Evolutionary conservation across 2,797 vertebrate species (phyloP), one percentile per base, ranked within the genome.

Genomic region (Eupleurogrammus muticus): DNA sequence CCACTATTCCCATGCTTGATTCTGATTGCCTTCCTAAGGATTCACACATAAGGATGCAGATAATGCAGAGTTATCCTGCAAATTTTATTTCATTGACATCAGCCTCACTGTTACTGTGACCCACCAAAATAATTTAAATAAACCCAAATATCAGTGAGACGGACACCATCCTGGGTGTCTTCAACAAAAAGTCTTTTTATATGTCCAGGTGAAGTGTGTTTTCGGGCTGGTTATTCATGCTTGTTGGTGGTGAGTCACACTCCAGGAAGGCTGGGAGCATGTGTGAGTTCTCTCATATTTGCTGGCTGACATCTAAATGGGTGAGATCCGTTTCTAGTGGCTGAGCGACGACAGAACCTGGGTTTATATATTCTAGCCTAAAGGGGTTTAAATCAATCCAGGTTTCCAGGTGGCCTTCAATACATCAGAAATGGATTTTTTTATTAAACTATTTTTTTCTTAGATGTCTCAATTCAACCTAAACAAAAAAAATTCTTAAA

Each of bases 181-280:
- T 3, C 44, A 49, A 11, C 52, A 50, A 60, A 58, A 42, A 21
- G 24, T 2, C 16, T 72, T 73, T 62, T 66, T 68, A 46, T 68
- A 46, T 57, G 47, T 50, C 59, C 35, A 65, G 57, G 66, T 82
- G 44, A 64, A 74, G 49, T 76, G 75, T 34, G 34, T 21, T 71
- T 51, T 75, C 68, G 66, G 66, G 64, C 73, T 71, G 76, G 51
- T 73, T 72, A 46, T 84, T 84, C 83, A 67, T 19, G 17, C 49
- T 56, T 52, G 24, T 47, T 9, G 52, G 34, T 60, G 79, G 53
- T 91, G 90, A 92, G 79, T 91, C 88, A 89, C 67, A 23, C 66
- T 57, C 14, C 52, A 61, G 49, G 63, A 87, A 61, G 66, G 80
- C 82, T 76, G 65, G 79, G 84, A 71, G 77, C 65, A 70, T 71